Conservation (phyloP, 2,888 invertebrate species). For the Phlogophora meticulosa region DNA sequence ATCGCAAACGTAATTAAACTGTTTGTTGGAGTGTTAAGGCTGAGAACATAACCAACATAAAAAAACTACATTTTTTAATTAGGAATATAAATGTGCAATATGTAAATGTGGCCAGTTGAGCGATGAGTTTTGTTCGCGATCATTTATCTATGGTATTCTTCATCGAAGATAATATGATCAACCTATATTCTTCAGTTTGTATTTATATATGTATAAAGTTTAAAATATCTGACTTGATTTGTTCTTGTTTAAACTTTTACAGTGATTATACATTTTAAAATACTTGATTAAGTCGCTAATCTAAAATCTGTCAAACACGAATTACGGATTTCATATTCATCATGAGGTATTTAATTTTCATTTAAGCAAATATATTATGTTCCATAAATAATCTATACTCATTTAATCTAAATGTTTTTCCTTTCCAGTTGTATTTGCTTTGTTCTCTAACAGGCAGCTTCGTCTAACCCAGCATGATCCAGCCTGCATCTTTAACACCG, state of each 20-base stretch:
- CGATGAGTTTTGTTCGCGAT: too few relatives aligned
- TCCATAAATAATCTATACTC: conserved; percentile 6
- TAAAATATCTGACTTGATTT: background rate
- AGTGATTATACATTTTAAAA: background rate
- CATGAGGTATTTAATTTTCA: conserved; percentile 9
- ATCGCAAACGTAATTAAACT: too few relatives aligned
- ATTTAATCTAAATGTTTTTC: conserved; percentile 33
- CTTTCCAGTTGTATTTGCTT: conserved; percentile 39
- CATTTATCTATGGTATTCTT: too few relatives aligned
- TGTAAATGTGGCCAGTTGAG: too few relatives aligned
- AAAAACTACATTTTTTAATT: too few relatives aligned
- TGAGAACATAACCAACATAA: too few relatives aligned
- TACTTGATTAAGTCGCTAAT: background rate
- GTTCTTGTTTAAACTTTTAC: background rate
- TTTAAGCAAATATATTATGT: background rate
- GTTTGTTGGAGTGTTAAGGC: too few relatives aligned
- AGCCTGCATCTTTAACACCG: conserved; percentile 61
- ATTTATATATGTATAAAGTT: background rate
- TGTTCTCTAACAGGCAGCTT: conserved; percentile 58
- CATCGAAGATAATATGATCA: background rate
- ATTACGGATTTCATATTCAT: background rate
- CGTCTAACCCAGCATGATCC: conserved; percentile 67
- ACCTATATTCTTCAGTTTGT: background rate
- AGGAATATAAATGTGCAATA: too few relatives aligned
- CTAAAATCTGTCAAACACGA: background rate